Evolutionary conservation across 2,888 invertebrate genomes (phyloP), one percentile per base, ranked within the genome.

Genomic region (Standfussiana lucernea): DNA sequence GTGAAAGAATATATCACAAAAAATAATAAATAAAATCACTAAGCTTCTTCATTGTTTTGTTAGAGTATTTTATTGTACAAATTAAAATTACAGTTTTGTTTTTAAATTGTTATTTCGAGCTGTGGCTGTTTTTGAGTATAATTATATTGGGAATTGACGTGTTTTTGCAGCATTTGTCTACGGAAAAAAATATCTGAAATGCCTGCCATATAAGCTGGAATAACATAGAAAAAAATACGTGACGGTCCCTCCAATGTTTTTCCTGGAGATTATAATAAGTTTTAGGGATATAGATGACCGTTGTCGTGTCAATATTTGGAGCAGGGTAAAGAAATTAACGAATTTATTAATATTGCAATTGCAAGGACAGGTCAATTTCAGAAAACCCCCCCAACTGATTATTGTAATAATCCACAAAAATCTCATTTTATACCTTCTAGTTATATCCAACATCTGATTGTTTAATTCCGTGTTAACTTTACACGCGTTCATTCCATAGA

Each of bases 401-500:
- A 10, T 72, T 65, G 35, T 28, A 40, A n/a, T 40, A 28, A 45
- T 59, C n/a, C n/a, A 21, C 6, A 32, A 1, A 10, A n/a, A 64
- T 21, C 37, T 59, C 56, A 59, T 47, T 42, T 18, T 47, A 28
- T 53, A 56, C n/a, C 35, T 64, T 40, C 56, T 45, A 15, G 24
- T 59, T 32, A 59, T 69, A 42, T 28, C 24, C 15, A 24, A 37
- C 4, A 61, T 21, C 47, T 61, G 72, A 72, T 53, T 84, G 74
- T 84, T 79, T 59, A 35, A 61, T 65, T 70, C 68, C 24, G 40
- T 79, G 32, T 69, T 80, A 8, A 21, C 15, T 42, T 42, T 24
- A 53, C 40, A 47, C 59, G 67, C 82, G 66, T 68, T 79, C 84
- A 82, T 82, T 82, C 84, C 82, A 83, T 79, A 79, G 61, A 56